A percentile compares a stretch with the other conserved stretches of the same genome.
Evolutionary conservation across 2,888 invertebrate species (phyloP).

Genomic region (Mimumesa dahlbomi): DNA sequence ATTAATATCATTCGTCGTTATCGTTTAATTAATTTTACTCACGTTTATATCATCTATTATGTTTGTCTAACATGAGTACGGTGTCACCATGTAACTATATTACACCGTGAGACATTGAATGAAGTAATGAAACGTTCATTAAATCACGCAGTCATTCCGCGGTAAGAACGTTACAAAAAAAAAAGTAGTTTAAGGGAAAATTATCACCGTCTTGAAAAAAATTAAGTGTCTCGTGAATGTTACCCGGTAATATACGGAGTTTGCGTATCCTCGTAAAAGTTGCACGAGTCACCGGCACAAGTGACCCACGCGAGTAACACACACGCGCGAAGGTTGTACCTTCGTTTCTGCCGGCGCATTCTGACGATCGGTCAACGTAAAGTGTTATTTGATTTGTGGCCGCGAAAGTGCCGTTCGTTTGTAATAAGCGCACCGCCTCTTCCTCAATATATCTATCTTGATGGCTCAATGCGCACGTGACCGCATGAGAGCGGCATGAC

Average conservation of each 20-base stretch:
- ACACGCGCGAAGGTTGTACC: constrained; percentile 1
- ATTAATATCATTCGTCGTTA: too few relatives aligned
- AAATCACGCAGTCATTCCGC: too few relatives aligned
- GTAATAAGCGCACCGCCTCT: constrained; percentile 74
- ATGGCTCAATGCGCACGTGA: constrained; percentile 59
- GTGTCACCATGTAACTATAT: too few relatives aligned
- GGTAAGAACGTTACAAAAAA: too few relatives aligned
- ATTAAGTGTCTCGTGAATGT: constrained; percentile 8
- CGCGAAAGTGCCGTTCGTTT: constrained; percentile 63
- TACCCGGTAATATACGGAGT: not conserved
- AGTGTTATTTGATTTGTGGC: constrained; percentile 76
- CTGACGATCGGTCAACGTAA: constrained; percentile 54
- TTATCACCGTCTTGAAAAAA: not conserved
- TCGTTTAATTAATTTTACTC: too few relatives aligned
- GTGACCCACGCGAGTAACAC: not conserved
- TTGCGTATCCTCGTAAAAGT: constrained; percentile 14
- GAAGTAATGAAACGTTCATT: too few relatives aligned
- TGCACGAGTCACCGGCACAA: not conserved
- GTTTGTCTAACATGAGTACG: too few relatives aligned
- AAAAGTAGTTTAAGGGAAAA: too few relatives aligned
- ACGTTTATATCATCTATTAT: too few relatives aligned
- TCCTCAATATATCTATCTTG: constrained; percentile 75
- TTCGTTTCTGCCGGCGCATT: constrained; percentile 11
- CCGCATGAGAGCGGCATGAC: constrained; percentile 43
- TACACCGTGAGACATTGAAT: too few relatives aligned